Evolutionary conservation across 2,888 invertebrate species (phyloP).

Genomic region (Hyalella azteca): DNA sequence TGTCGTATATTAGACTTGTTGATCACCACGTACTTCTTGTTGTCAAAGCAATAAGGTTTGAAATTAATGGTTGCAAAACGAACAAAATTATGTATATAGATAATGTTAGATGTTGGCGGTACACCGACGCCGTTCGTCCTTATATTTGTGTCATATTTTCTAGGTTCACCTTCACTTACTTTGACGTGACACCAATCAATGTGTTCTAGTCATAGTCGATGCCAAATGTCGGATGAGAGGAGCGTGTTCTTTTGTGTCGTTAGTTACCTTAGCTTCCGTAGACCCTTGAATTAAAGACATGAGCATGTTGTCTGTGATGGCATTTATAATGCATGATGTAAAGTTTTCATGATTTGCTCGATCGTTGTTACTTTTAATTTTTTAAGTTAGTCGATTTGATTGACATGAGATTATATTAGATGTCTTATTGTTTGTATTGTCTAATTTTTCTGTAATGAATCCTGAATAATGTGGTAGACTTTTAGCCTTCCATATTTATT

Average conservation of each 20-base stretch:
- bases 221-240: background rate
- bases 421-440: too few species aligned
- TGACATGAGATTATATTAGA: too few species aligned
- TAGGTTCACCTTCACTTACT: background rate
- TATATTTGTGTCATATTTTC: background rate
- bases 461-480: too few species aligned
- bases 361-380: too few species aligned
- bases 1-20: too few species aligned
- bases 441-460: too few species aligned
- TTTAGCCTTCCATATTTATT: too few species aligned
- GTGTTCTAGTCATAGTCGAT: constrained; percentile 19
- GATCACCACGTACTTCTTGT: too few species aligned
- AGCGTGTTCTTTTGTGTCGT: background rate
- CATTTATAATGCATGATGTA: background rate
- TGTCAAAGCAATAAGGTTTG: background rate
- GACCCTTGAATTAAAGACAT: background rate
- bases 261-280: background rate
- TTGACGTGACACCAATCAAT: background rate
- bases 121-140: too few species aligned
- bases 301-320: background rate
- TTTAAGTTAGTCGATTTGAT: too few species aligned
- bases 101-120: too few species aligned
- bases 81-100: background rate
- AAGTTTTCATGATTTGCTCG: background rate
- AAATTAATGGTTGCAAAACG: background rate